Percentiles rank a stretch among this genome's conserved stretches.
These are phyloP conservation scores for Buphagus erythrorhynchus DNA, from an alignment of 2,797 vertebrate species.

Conservation along the genomic window DNA sequence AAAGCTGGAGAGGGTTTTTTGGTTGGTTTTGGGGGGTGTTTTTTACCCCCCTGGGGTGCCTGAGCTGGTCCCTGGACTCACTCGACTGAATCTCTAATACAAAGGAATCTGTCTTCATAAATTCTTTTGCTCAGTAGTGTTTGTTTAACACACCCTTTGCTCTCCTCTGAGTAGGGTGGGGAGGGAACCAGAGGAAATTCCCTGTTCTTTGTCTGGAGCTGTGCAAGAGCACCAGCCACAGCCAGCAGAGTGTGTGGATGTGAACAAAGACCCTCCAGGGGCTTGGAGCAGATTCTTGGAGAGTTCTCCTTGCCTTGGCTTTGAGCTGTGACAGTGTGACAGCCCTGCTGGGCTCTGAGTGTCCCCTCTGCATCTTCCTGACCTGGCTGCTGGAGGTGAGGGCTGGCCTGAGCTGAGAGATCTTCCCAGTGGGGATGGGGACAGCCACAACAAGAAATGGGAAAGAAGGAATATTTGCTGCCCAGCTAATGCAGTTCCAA, in stretches of 20 bases:
- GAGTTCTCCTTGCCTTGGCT: neutral
- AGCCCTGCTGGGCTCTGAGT: neutral
- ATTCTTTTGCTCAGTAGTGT: neutral
- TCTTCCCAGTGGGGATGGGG: neutral
- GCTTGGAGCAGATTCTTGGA: neutral
- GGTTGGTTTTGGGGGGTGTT: neutral
- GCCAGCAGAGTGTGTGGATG: neutral
- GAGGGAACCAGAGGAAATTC: neutral
- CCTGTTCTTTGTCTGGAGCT: neutral
- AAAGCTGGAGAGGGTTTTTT: neutral
- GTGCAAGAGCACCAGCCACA: neutral
- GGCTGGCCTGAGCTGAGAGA: neutral
- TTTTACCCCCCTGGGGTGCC: neutral
- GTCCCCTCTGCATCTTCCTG: neutral
- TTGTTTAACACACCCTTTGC: neutral
- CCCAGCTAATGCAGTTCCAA: neutral
- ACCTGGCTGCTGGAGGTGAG: neutral
- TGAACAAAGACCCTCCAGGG: neutral
- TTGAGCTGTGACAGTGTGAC: neutral
- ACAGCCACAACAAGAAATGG: neutral
- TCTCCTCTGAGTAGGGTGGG: neutral
- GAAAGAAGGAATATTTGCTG: neutral
- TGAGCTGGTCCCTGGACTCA: neutral
- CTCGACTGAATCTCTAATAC: neutral
- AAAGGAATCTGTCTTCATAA: constrained; percentile 36